Conservation (phyloP, 2,797 vertebrate species). For the Kryptopterus vitreolus region DNA sequence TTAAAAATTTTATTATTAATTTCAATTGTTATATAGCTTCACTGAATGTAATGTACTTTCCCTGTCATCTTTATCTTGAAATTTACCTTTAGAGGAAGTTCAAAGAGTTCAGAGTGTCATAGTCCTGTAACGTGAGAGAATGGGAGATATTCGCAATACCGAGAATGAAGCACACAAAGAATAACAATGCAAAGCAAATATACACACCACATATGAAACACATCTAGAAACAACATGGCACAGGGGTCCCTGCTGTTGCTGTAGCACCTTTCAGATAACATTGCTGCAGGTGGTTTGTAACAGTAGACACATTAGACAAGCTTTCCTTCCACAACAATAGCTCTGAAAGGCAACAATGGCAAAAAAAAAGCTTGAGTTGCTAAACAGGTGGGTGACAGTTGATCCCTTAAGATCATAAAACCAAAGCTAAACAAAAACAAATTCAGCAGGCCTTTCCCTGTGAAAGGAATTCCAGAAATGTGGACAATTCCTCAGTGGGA, state of each 20-base stretch:
- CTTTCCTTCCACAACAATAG: slow-evolving; percentile 22
- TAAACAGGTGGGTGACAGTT: slow-evolving; percentile 48
- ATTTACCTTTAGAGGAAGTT: not conserved
- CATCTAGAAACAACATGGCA: not conserved
- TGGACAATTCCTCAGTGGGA: slow-evolving; percentile 57
- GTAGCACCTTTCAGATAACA: not conserved
- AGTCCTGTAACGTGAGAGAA: slow-evolving; percentile 31
- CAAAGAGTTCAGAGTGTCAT: not conserved
- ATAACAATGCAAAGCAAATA: slow-evolving; percentile 8
- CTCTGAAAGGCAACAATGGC: slow-evolving; percentile 14
- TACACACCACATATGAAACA: not conserved
- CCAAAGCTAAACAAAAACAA: slow-evolving; percentile 51
- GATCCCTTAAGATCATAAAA: slow-evolving; percentile 49
- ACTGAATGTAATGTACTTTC: too few relatives aligned
- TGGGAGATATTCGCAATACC: slow-evolving; percentile 33
- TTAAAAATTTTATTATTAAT: too few relatives aligned
- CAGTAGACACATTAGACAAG: slow-evolving; percentile 1
- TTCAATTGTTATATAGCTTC: too few relatives aligned
- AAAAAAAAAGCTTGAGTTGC: slow-evolving; percentile 22
- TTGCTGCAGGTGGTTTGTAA: slow-evolving; percentile 38
- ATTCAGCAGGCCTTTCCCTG: slow-evolving; percentile 48
- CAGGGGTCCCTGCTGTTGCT: not conserved
- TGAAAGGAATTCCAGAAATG: slow-evolving; percentile 59
- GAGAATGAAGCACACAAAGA: slow-evolving; percentile 22
- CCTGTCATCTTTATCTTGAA: too few relatives aligned